Conservation (phyloP, 2,113 vertebrate genomes). For the Urocolius indicus region DNA sequence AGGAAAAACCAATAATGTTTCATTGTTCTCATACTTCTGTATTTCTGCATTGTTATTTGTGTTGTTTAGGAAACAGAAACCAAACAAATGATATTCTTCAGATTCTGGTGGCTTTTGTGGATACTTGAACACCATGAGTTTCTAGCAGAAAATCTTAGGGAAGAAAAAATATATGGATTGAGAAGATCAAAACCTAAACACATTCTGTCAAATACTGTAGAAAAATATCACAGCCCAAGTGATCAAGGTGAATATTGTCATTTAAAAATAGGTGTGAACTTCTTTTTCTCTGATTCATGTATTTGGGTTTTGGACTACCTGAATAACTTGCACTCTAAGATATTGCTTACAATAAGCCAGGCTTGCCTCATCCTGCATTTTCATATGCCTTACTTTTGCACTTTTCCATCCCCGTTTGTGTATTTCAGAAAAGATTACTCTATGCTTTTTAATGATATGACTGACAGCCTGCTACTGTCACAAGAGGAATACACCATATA, state of each 20-base stretch:
- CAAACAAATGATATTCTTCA: constrained; percentile 70
- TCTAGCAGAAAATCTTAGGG: constrained; percentile 78
- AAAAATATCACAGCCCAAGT: constrained; percentile 63
- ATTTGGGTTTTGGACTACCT: neutral
- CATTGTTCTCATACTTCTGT: neutral
- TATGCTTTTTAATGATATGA: neutral
- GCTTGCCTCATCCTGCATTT: neutral
- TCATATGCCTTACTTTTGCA: neutral
- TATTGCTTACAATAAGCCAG: neutral
- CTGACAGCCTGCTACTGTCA: neutral
- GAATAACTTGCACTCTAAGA: neutral
- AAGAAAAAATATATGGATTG: constrained; percentile 69
- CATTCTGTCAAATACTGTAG: constrained; percentile 68
- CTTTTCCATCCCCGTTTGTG: neutral
- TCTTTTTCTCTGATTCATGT: neutral
- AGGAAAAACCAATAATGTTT: neutral
- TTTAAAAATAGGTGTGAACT: neutral
- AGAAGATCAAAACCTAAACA: constrained; percentile 73
- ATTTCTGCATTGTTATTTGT: constrained; percentile 25
- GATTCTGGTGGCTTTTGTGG: constrained; percentile 75
- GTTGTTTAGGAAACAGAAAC: constrained; percentile 56
- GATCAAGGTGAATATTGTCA: constrained; percentile 77
- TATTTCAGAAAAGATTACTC: neutral
- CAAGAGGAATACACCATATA: neutral
- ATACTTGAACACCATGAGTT: constrained; percentile 73